Base-by-base conservation (phyloP, 1,140 invertebrate species). In the Mya arenaria region DNA sequence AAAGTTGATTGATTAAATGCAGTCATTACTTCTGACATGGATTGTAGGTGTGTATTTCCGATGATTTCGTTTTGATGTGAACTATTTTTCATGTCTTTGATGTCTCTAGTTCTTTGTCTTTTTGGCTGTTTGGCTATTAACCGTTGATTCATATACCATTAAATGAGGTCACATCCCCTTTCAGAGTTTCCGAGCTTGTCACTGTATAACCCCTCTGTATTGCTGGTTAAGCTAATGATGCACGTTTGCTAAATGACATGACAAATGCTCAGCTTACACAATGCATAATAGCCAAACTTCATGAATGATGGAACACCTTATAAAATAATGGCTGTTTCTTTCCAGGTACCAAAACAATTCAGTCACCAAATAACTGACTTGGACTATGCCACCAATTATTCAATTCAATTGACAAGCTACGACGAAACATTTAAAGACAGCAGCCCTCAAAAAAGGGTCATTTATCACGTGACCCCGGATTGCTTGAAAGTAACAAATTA, bases 401-500 rank as follows among this genome's bases (percentile, higher is more conserved):
- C 55, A 2, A 75, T 75, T n/a, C 23, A 58, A 52, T 13, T 75
- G 30, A 41, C 23, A 8, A 75, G 73, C 36, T 30, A 17, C 17
- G 73, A 75, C n/a, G 39, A 75, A 30, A 37, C 36, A 34, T 65
- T 75, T 25, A 37, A 75, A 48, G 36, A 75, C 37, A 63, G 34
- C 4, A 75, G 73, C 41, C 19, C 37, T 0, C 41, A 48, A 4
- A 44, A 41, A 34, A 30, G 8, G 4, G n/a, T 75, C 8, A 17
- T 52, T 52, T 62, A 63, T 30, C n/a, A 13, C 25, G 19, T 41
- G 25, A 75, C 56, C 1, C 58, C 56, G 3, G 60, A 75, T 60
- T 86, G 85, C 28, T 65, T 86, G 19, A 56, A 68, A 28, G 75
- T 78, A 15, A 82, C 82, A 0, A 44, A 82, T 10, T 80, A 82